These are phyloP conservation scores for Sphenopsis melanotis DNA, from an alignment of 2,797 vertebrate species.

Conservation along the genomic window DNA sequence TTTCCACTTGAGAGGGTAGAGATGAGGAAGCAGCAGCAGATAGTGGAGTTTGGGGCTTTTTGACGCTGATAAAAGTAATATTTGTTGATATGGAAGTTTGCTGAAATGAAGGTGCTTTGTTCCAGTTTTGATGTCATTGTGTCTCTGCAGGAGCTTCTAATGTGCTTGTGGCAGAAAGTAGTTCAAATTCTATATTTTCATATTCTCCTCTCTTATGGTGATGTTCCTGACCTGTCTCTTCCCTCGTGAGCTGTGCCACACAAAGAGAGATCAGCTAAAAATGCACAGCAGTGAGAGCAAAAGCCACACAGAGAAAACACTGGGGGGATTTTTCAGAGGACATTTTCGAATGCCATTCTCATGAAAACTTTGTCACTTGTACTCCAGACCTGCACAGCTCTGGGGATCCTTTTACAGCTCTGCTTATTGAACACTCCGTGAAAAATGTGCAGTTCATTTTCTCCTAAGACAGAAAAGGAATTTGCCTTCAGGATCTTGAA, in stretches of 20 bases:
- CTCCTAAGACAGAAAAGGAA: neutral
- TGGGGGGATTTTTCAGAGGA: neutral
- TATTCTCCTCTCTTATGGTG: neutral
- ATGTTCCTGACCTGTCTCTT: neutral
- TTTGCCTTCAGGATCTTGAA: neutral
- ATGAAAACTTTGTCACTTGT: neutral
- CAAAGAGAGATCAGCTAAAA: neutral
- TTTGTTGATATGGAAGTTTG: neutral
- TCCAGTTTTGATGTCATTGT: neutral
- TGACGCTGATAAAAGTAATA: neutral
- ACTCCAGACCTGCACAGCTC: neutral
- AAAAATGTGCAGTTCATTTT: neutral
- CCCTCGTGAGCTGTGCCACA: neutral
- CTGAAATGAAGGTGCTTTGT: neutral
- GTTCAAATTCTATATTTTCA: neutral
- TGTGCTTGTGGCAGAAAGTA: neutral
- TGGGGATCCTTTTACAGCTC: neutral
- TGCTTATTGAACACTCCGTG: neutral
- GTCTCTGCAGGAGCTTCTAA: neutral
- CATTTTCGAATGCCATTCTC: neutral
- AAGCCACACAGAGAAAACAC: neutral
- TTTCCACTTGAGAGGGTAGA: neutral
- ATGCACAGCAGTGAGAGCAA: neutral
- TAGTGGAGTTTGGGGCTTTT: neutral
- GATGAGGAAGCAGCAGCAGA: neutral